Conservation (phyloP, 2,113 vertebrate species). For the Cheilinus undulatus region DNA sequence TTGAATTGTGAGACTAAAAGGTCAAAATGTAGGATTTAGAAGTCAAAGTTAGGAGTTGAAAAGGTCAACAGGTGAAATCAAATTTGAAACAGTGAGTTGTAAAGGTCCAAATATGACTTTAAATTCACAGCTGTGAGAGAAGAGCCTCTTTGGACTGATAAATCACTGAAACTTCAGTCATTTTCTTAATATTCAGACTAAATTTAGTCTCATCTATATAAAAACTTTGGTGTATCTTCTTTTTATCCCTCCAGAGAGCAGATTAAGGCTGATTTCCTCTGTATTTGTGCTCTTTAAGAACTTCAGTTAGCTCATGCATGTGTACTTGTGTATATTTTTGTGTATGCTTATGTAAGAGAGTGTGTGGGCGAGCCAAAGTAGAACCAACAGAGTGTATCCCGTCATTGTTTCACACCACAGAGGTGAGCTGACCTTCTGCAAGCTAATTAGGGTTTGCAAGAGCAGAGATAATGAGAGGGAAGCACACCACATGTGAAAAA, state of each 20-base stretch:
- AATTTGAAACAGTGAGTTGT: too few relatives aligned
- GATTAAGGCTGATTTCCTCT: background rate
- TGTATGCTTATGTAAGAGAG: conserved; percentile 16
- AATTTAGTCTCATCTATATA: background rate
- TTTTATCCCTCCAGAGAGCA: background rate
- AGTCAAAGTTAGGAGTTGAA: too few relatives aligned
- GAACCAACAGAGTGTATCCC: conserved; percentile 53
- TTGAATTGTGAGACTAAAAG: too few relatives aligned
- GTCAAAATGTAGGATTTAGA: too few relatives aligned
- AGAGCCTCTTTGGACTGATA: too few relatives aligned
- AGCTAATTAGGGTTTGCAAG: conserved; percentile 70
- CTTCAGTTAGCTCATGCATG: background rate
- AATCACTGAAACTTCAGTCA: background rate
- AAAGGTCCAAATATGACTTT: too few relatives aligned
- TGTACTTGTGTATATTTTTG: background rate
- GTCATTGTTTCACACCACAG: conserved; percentile 60
- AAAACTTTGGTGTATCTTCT: too few relatives aligned
- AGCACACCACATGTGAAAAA: conserved; percentile 37
- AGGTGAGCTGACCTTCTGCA: conserved; percentile 61
- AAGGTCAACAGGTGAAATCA: too few relatives aligned
- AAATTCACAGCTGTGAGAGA: too few relatives aligned
- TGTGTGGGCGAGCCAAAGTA: conserved; percentile 12
- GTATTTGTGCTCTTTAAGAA: background rate
- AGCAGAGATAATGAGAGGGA: conserved; percentile 59
- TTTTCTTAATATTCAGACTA: background rate